Percentiles rank a stretch among this genome's conserved stretches.
Evolutionary conservation across 30 jellyfish, hydroid and myxozoan species (phyloP).

Genomic region (Sanderia malayensis): DNA sequence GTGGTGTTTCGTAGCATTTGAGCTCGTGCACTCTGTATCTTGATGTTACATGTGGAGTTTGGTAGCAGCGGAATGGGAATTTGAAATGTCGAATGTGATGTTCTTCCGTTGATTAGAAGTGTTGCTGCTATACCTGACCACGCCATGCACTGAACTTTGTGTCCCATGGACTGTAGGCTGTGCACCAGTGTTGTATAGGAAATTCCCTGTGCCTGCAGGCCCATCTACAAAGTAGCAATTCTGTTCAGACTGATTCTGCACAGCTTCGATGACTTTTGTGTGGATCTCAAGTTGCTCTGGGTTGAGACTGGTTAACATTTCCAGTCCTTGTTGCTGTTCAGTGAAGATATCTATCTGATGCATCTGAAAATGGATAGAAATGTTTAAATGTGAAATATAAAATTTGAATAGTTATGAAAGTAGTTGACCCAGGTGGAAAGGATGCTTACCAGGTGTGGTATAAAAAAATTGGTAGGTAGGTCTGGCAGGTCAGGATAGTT

Average conservation of each 20-base stretch:
- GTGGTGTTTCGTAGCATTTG: no score
- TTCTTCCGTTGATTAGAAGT: slow-evolving; percentile 4
- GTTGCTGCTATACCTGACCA: not conserved
- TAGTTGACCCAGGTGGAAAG: no score
- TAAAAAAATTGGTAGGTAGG: slow-evolving; percentile 18
- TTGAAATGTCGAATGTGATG: slow-evolving; percentile 11
- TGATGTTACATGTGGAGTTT: slow-evolving; percentile 6
- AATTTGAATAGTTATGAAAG: no score
- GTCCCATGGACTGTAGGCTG: slow-evolving; percentile 6
- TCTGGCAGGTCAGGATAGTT: slow-evolving; percentile 25
- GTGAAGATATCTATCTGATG: not conserved
- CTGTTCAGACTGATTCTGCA: not conserved
- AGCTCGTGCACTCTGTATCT: not conserved
- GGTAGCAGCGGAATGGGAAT: slow-evolving; percentile 7
- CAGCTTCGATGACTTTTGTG: slow-evolving; percentile 8
- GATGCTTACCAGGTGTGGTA: not conserved
- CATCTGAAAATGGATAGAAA: no score
- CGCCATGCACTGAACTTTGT: slow-evolving; percentile 7
- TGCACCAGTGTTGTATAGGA: slow-evolving; percentile 17
- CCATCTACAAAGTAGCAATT: slow-evolving; percentile 12
- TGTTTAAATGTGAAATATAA: no score
- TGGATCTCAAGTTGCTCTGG: slow-evolving; percentile 15
- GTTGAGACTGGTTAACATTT: slow-evolving; percentile 18
- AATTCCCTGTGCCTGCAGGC: slow-evolving; percentile 14
- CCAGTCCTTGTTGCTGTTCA: slow-evolving; percentile 20